These are phyloP conservation scores for Temnothorax unifasciatus DNA, from an alignment of 2,888 invertebrate species.

Conservation along the genomic window DNA sequence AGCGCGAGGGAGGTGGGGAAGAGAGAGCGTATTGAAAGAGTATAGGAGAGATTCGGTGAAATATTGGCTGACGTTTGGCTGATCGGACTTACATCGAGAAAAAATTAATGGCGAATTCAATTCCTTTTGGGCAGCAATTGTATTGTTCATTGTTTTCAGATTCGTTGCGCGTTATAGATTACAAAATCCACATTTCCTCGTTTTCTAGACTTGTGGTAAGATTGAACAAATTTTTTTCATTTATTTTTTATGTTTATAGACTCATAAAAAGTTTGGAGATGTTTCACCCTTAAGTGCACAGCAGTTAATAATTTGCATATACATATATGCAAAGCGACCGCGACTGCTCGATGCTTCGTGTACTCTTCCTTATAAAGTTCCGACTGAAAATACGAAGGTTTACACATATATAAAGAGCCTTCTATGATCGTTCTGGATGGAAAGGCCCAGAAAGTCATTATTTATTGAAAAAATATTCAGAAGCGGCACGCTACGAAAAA, in stretches of 20 bases:
- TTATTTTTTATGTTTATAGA: neutral
- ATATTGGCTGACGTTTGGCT: constrained; percentile 23
- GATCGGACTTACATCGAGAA: constrained; percentile 14
- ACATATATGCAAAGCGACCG: too few species aligned
- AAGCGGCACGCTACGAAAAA: too few species aligned
- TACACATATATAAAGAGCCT: too few species aligned
- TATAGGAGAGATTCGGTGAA: constrained; percentile 10
- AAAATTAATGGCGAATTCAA: constrained; percentile 29
- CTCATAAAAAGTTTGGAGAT: neutral
- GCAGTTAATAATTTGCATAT: too few species aligned
- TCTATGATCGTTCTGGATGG: too few species aligned
- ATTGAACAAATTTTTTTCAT: neutral
- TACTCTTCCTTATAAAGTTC: too few species aligned
- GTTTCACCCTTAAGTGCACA: too few species aligned
- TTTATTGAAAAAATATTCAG: too few species aligned
- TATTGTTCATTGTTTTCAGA: neutral
- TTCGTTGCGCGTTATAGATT: neutral
- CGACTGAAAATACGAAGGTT: too few species aligned
- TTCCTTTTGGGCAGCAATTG: neutral
- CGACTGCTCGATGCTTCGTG: too few species aligned
- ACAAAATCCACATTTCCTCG: neutral
- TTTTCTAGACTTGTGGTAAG: neutral
- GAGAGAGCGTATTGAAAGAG: neutral
- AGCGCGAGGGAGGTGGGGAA: neutral
- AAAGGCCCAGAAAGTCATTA: too few species aligned